Evolutionary conservation across 2,113 vertebrate genomes (phyloP), one percentile per base, ranked within the genome.

Genomic region (Heterotis niloticus): DNA sequence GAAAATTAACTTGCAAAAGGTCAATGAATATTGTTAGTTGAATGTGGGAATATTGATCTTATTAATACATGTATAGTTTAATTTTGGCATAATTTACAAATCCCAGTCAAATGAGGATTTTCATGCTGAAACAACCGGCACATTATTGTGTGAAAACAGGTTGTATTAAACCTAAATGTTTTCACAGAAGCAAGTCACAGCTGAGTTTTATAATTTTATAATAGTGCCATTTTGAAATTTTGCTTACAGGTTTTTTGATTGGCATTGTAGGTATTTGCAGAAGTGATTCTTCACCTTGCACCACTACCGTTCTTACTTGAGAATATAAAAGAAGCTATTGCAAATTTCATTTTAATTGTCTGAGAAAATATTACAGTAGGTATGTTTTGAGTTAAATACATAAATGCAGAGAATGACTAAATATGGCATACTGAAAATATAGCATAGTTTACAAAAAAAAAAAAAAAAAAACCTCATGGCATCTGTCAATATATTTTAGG

Each of bases 211-310:
- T 44, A 44, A 44, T 44, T 44, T 44, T 44, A 44, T 44, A 44
- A 44, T 7, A 44, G 7, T 44, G 34, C 34, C 7, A 7, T 44
- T 2, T 62, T 62, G 20, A 62, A 62, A 5, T 62, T 5, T 1
- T 62, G 12, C 60, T 68, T 26, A 14, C 79, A 85, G 87, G 85
- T 85, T 85, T 88, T 76, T 77, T 80, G 83, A 87, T 84, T 86
- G 81, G 89, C 86, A 87, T 90, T 76, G 80, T 80, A 85, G 81
- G 79, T 81, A 79, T 81, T 76, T 78, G 74, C 76, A 85, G 71
- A 51, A 18, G 34, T 57, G 57, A 17, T 74, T 20, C 74, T 56
- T 57, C 52, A 20, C 26, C 24, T 12, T 29, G 28, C 56, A 62
- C 12, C 56, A 62, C 12, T 26, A 44, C 24, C 24, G 20, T 18